Evolutionary conservation across 1,140 invertebrate genomes (phyloP).

Genomic region (Anastrepha obliqua): DNA sequence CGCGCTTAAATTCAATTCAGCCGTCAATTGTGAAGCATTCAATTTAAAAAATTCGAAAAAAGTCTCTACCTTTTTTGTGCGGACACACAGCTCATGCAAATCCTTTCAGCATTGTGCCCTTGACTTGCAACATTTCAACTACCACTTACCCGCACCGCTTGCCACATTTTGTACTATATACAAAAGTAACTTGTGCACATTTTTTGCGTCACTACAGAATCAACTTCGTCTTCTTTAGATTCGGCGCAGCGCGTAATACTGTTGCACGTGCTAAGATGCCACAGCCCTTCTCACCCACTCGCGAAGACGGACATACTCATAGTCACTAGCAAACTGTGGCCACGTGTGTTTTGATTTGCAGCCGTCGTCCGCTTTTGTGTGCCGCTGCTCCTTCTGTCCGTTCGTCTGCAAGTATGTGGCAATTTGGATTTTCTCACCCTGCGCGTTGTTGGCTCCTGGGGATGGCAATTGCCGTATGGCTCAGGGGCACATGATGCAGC

Average conservation of each 20-base stretch:
- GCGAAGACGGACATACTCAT: not conserved
- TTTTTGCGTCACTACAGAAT: slow-evolving; percentile 53
- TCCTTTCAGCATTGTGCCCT: slow-evolving; percentile 60
- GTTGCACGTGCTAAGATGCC: slow-evolving; percentile 68
- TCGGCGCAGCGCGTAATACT: slow-evolving; percentile 53
- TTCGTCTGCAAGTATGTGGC: slow-evolving; percentile 4
- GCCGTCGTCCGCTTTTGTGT: slow-evolving; percentile 63
- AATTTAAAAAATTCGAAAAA: slow-evolving; percentile 25
- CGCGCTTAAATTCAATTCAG: not conserved
- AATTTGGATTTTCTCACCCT: slow-evolving; percentile 25
- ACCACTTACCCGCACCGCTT: slow-evolving; percentile 48
- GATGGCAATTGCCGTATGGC: slow-evolving; percentile 58
- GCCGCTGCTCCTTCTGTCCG: not conserved
- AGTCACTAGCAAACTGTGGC: slow-evolving; percentile 25
- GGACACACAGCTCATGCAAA: slow-evolving; percentile 23
- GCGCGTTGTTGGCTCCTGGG: not conserved
- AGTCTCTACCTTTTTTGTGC: not conserved
- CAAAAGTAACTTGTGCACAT: not conserved
- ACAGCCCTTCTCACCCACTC: slow-evolving; percentile 26
- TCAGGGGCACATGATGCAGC: slow-evolving; percentile 72
- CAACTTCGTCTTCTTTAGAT: slow-evolving; percentile 25
- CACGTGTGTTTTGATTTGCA: slow-evolving; percentile 74
- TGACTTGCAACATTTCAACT: slow-evolving; percentile 64
- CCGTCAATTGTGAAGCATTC: slow-evolving; percentile 40
- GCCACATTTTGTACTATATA: not conserved